Base-by-base conservation (phyloP, 2,797 vertebrate species). In the Chelmon rostratus region DNA sequence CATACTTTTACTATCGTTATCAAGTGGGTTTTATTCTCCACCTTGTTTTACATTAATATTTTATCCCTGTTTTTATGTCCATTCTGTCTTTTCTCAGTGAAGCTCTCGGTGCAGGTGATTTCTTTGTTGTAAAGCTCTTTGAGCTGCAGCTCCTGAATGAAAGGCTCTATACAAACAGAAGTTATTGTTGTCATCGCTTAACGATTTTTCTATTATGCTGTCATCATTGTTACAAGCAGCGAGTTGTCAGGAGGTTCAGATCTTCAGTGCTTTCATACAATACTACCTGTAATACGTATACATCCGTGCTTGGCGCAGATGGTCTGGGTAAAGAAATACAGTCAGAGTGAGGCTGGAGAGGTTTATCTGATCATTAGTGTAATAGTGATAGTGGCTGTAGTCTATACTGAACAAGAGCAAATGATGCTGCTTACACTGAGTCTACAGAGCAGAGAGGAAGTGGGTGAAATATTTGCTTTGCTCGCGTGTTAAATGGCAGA, bases 401-500 rank as follows among this genome's bases (percentile, higher is more conserved):
- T 68, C 59, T 81, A 12, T 33, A n/a, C 65, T 71, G 66, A 85
- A 68, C 71, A 64, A 67, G 68, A 83, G 76, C 47, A 78, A 84
- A 85, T 73, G 25, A 77, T 69, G 73, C 57, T 52, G 69, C 68
- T 54, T 71, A 44, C 59, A 37, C 64, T 73, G 69, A 84, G 84
- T 80, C 61, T n/a, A 44, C 56, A 79, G 84, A 87, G 69, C 87
- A 79, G 31, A 61, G 74, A 73, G 67, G 80, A 68, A 86, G 82
- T 80, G 64, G 76, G 74, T 81, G 64, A 86, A 87, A 85, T 87
- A 79, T 87, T 90, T 89, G 78, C 73, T 88, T 82, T 82, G 80
- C 85, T 82, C 44, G 53, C 49, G 56, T 88, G 82, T 82, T 88
- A 89, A 88, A 91, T 89, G 88, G 89, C 88, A 75, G 49, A 57